These are phyloP conservation scores for Grammomys dolichurus DNA, from an alignment of 2,113 vertebrate species.

Conservation along the genomic window DNA sequence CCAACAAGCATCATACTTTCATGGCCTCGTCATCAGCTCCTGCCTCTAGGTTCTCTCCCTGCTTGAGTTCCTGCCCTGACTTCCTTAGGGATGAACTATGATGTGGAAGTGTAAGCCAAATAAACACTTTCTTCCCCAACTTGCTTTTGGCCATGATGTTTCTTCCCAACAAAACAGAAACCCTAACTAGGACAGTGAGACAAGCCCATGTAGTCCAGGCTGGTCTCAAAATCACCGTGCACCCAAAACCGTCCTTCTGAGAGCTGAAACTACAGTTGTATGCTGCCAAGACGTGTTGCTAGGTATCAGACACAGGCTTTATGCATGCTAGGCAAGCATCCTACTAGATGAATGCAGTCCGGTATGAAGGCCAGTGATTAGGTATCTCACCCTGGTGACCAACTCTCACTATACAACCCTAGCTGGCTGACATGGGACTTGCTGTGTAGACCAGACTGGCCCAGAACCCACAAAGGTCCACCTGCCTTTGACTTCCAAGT, in stretches of 20 bases:
- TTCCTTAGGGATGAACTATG: neutral
- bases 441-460: neutral
- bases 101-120: neutral
- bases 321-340: too few species aligned
- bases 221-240: neutral
- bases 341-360: conserved; percentile 78
- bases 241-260: neutral
- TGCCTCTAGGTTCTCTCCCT: neutral
- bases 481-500: neutral
- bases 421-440: neutral
- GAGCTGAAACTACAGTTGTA: neutral
- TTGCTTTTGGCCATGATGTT: neutral
- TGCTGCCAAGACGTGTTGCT: neutral
- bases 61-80: neutral
- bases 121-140: neutral
- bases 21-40: neutral
- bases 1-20: neutral
- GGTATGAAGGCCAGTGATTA: conserved; percentile 94
- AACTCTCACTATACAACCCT: neutral
- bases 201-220: neutral
- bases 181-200: neutral
- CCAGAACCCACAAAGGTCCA: neutral
- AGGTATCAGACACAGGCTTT: neutral
- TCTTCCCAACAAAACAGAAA: neutral
- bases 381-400: neutral